Conservation (phyloP, 2,888 invertebrate genomes). For the Drosophila birchii region DNA sequence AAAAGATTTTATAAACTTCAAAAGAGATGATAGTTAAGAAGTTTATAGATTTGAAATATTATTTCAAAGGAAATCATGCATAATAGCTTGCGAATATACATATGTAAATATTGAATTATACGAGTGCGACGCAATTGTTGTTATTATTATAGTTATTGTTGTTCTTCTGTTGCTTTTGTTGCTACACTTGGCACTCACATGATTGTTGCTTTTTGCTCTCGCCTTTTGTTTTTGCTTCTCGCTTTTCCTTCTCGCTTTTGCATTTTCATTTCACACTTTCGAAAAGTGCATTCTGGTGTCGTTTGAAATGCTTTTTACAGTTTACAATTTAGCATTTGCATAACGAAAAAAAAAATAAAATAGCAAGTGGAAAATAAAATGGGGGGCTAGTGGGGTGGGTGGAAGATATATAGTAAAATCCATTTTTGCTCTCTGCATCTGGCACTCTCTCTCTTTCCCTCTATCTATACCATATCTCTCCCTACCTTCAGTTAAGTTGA, state of each 20-base stretch:
- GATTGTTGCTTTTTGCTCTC: constrained; percentile 44
- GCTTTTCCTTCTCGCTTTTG: constrained; percentile 20
- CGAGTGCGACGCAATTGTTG: constrained; percentile 22
- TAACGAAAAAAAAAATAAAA: constrained; percentile 47
- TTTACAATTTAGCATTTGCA: constrained; percentile 63
- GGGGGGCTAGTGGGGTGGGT: background rate
- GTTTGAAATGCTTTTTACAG: constrained; percentile 33
- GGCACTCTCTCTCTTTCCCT: constrained; percentile 6
- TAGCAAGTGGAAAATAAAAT: constrained; percentile 21
- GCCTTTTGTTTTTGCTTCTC: constrained; percentile 8
- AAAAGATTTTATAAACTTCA: background rate
- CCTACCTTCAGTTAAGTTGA: constrained; percentile 9
- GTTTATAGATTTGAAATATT: background rate
- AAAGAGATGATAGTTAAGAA: background rate
- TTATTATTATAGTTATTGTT: constrained; percentile 9
- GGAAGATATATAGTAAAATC: constrained; percentile 1
- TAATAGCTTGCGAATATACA: constrained; percentile 1
- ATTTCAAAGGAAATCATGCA: background rate
- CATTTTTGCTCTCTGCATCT: constrained; percentile 19
- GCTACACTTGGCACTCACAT: constrained; percentile 56
- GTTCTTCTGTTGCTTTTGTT: background rate
- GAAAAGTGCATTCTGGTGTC: constrained; percentile 56
- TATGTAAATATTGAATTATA: constrained; percentile 16
- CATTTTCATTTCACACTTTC: constrained; percentile 64
- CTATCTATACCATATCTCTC: constrained; percentile 1